phyloP scores from a whole-genome alignment of 64 coral and sea anemone species.

The Pocillopora verrucosa region DNA sequence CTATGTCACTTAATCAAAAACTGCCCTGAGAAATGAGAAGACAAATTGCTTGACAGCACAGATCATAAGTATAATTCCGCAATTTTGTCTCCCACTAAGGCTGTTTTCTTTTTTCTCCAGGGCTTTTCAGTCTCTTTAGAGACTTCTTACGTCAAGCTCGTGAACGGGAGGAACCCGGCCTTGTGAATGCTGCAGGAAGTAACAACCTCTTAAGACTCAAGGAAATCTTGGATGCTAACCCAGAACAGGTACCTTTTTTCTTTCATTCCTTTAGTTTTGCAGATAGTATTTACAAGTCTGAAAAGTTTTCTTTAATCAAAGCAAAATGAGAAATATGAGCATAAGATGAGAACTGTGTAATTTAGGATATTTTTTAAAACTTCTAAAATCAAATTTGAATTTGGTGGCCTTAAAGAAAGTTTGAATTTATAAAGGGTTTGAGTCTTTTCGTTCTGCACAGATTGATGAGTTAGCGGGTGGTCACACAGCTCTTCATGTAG shows the following conservation, averaged over 20 bases:
- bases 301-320: no score
- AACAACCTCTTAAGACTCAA: slow-evolving; percentile 44
- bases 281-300: no score
- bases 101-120: neutral
- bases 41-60: no score
- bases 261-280: neutral
- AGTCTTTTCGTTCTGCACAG: neutral
- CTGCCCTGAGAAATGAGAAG: no score
- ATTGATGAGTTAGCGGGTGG: neutral
- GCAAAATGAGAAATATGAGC: no score
- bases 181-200: neutral
- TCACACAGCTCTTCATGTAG: slow-evolving; percentile 29
- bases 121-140: slow-evolving; percentile 1
- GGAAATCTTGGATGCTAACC: slow-evolving; percentile 33
- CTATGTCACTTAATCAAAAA: no score
- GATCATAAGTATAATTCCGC: neutral
- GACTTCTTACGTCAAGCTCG: neutral
- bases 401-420: no score
- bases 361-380: no score
- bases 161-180: neutral
- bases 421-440: neutral
- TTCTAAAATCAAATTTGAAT: no score
- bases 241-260: neutral
- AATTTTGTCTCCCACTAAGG: neutral
- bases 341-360: no score